Evolutionary conservation across 2,797 vertebrate genomes (phyloP).

Genomic region (Scyliorhinus canicula): DNA sequence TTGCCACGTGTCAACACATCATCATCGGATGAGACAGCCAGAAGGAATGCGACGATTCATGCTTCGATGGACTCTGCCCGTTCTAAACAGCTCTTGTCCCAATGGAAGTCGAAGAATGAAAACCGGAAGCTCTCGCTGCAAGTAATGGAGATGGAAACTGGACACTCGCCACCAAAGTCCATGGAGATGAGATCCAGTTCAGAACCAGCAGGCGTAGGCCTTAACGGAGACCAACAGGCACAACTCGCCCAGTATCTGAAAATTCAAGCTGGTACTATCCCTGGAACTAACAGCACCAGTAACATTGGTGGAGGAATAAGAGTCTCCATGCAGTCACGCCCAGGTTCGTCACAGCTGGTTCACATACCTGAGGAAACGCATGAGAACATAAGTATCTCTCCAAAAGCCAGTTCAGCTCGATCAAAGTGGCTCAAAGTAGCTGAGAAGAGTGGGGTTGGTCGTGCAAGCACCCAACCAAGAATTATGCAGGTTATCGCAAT

Average conservation of each 20-base stretch:
- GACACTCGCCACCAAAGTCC: constrained; percentile 76
- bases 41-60: constrained; percentile 80
- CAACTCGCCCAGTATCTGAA: constrained; percentile 64
- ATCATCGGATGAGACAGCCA: constrained; percentile 75
- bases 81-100: constrained; percentile 90
- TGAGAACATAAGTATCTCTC: constrained; percentile 70
- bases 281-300: constrained; percentile 74
- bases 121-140: constrained; percentile 80
- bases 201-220: constrained; percentile 70
- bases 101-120: constrained; percentile 93
- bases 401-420: constrained; percentile 66
- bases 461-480: constrained; percentile 77
- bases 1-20: constrained; percentile 85
- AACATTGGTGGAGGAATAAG: constrained; percentile 80
- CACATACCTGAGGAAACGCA: constrained; percentile 96
- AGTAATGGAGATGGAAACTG: constrained; percentile 71
- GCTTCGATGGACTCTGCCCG: constrained; percentile 88
- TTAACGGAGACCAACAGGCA: constrained; percentile 74
- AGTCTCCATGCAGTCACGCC: constrained; percentile 83
- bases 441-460: constrained; percentile 77
- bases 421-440: constrained; percentile 87
- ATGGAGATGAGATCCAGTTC: constrained; percentile 82
- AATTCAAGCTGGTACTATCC: constrained; percentile 66
- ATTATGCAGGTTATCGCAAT: constrained; percentile 95
- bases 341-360: constrained; percentile 89